These are phyloP conservation scores for Eristalis intricaria DNA, from an alignment of 2,888 invertebrate species.

Conservation along the genomic window DNA sequence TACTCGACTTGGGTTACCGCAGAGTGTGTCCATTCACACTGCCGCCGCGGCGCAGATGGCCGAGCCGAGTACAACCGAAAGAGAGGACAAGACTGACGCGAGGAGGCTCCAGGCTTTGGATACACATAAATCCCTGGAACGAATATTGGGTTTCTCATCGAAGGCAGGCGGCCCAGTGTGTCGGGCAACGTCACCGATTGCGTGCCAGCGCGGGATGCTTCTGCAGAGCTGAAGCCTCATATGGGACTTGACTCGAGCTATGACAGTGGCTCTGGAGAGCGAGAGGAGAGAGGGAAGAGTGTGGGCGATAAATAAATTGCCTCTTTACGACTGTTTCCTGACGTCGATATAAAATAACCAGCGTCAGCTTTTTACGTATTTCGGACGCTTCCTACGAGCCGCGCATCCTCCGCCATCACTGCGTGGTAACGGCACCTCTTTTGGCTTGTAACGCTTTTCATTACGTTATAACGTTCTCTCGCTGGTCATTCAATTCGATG, in stretches of 20 bases:
- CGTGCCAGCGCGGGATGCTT: conserved; percentile 50
- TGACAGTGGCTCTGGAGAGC: background rate
- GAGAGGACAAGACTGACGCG: conserved; percentile 10
- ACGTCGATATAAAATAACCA: conserved; percentile 57
- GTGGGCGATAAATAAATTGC: conserved; percentile 72
- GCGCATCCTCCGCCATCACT: background rate
- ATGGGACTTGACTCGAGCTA: conserved; percentile 13
- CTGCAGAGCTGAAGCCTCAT: conserved; percentile 21
- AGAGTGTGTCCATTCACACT: conserved; percentile 54
- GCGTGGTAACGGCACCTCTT: conserved; percentile 65
- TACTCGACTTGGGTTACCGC: conserved; percentile 59
- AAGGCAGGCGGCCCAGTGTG: conserved; percentile 5
- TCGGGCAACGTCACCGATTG: conserved; percentile 46
- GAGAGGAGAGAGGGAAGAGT: conserved; percentile 41
- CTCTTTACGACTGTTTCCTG: conserved; percentile 54
- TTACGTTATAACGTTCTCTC: conserved; percentile 68
- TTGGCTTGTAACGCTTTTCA: conserved; percentile 60
- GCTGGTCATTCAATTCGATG: conserved; percentile 64
- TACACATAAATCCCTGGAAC: conserved; percentile 43
- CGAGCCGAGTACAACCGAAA: background rate
- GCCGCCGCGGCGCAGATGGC: background rate
- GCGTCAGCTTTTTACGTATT: background rate
- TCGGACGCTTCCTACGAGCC: background rate
- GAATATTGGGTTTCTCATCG: conserved; percentile 61
- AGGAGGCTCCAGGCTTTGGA: conserved; percentile 34